These are phyloP conservation scores for Bombus superbus DNA, from an alignment of 1,140 invertebrate genomes.

Conservation along the genomic window DNA sequence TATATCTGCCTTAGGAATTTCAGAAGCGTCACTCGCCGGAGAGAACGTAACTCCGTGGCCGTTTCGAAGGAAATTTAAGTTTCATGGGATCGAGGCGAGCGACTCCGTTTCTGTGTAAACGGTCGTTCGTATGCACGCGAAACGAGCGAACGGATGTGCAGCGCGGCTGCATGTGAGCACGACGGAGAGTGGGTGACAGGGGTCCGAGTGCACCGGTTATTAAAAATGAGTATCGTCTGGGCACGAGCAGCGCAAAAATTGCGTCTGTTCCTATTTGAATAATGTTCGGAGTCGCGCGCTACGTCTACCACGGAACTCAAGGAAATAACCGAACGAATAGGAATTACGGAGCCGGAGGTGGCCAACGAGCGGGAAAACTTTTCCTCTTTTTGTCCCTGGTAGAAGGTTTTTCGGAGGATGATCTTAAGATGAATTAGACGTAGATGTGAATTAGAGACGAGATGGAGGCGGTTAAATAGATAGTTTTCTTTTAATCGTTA, in stretches of 20 bases:
- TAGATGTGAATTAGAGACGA: too few relatives aligned
- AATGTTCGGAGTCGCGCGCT: constrained; percentile 5
- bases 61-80: constrained; percentile 78
- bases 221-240: constrained; percentile 57
- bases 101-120: constrained; percentile 53
- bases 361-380: not conserved
- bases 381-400: too few relatives aligned
- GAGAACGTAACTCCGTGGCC: constrained; percentile 69
- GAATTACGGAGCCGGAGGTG: not conserved
- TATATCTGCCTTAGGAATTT: constrained; percentile 75
- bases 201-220: constrained; percentile 31
- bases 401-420: too few relatives aligned
- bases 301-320: not conserved
- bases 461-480: too few relatives aligned
- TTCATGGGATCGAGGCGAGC: constrained; percentile 69
- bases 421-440: too few relatives aligned
- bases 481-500: too few relatives aligned
- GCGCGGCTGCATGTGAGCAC: not conserved
- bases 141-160: constrained; percentile 60
- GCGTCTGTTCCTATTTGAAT: constrained; percentile 47
- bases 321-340: constrained; percentile 6
- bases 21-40: constrained; percentile 73
- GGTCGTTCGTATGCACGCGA: constrained; percentile 60
- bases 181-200: not conserved
- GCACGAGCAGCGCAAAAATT: constrained; percentile 48